Conservation (phyloP, 1,140 invertebrate species). For the Zaprionus davidi region DNA sequence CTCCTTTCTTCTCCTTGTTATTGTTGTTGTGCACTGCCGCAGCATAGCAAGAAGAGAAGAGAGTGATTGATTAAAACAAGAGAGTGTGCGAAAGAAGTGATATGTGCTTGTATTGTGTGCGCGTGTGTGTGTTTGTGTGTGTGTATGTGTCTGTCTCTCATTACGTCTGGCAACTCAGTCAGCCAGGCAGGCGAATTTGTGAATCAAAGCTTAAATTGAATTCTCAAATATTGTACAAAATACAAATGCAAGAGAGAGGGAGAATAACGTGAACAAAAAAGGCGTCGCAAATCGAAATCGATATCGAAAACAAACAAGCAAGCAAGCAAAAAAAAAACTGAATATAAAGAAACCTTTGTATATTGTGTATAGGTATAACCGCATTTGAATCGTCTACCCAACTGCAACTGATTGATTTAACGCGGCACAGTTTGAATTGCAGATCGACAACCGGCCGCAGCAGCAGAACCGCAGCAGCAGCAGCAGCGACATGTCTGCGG, state of each 20-base stretch:
- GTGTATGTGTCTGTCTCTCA: background rate
- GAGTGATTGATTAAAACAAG: background rate
- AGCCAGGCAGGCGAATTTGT: constrained; percentile 10
- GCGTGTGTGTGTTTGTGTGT: background rate
- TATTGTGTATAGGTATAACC: constrained; percentile 76
- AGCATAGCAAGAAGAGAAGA: background rate
- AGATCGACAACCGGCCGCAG: constrained; percentile 49
- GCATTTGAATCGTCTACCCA: constrained; percentile 41
- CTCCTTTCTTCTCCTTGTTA: background rate
- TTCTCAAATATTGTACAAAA: constrained; percentile 6
- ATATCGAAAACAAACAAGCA: constrained; percentile 7
- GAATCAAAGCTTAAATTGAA: constrained; percentile 11
- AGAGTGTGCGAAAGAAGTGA: background rate
- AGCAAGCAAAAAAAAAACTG: background rate
- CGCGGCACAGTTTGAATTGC: constrained; percentile 81
- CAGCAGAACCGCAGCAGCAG: background rate
- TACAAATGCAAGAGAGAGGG: background rate
- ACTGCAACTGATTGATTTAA: constrained; percentile 71
- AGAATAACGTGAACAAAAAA: constrained; percentile 10
- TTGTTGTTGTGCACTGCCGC: background rate
- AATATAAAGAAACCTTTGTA: constrained; percentile 7
- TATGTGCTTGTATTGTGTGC: background rate
- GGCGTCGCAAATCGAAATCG: constrained; percentile 35
- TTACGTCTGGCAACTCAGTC: background rate
- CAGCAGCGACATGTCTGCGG: constrained; percentile 60